These are phyloP conservation scores for Parazoanthus swiftii DNA, from an alignment of 92 coral and sea anemone genomes.

Conservation along the genomic window DNA sequence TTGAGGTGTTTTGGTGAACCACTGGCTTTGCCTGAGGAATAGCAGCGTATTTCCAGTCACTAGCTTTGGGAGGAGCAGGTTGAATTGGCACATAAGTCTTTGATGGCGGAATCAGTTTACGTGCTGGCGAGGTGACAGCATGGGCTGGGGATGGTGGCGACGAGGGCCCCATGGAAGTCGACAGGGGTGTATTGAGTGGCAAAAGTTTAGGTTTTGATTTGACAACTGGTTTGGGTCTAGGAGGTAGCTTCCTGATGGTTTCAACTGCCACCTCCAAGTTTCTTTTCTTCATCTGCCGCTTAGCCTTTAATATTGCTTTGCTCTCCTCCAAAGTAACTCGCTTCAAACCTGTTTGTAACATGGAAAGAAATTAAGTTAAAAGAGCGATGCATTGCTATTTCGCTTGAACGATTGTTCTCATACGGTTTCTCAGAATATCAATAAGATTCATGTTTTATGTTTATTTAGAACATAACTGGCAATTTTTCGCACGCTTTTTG, in stretches of 20 bases:
- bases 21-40: slow-evolving; percentile 88
- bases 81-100: slow-evolving; percentile 73
- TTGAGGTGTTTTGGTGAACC: slow-evolving; percentile 57
- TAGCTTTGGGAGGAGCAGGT: slow-evolving; percentile 75
- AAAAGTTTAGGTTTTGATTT: slow-evolving; percentile 77
- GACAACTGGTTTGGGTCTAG: slow-evolving; percentile 65
- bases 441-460: too few relatives aligned
- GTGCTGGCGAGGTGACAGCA: slow-evolving; percentile 84
- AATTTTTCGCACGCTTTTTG: too few relatives aligned
- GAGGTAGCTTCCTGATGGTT: slow-evolving; percentile 78
- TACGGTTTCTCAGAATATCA: too few relatives aligned
- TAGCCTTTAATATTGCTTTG: slow-evolving; percentile 73
- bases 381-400: background rate
- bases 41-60: slow-evolving; percentile 88
- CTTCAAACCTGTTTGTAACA: slow-evolving; percentile 63
- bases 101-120: slow-evolving; percentile 92
- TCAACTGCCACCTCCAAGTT: slow-evolving; percentile 82
- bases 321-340: slow-evolving; percentile 65
- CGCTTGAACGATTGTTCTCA: background rate
- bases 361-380: background rate
- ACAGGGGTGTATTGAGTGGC: slow-evolving; percentile 67
- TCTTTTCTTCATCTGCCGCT: slow-evolving; percentile 74
- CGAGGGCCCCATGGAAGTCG: slow-evolving; percentile 64
- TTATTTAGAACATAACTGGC: too few relatives aligned
- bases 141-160: slow-evolving; percentile 81